Percentiles rank a stretch among this genome's conserved stretches.
Evolutionary conservation across 2,113 vertebrate genomes (phyloP).

Genomic region (Aramus guarauna): DNA sequence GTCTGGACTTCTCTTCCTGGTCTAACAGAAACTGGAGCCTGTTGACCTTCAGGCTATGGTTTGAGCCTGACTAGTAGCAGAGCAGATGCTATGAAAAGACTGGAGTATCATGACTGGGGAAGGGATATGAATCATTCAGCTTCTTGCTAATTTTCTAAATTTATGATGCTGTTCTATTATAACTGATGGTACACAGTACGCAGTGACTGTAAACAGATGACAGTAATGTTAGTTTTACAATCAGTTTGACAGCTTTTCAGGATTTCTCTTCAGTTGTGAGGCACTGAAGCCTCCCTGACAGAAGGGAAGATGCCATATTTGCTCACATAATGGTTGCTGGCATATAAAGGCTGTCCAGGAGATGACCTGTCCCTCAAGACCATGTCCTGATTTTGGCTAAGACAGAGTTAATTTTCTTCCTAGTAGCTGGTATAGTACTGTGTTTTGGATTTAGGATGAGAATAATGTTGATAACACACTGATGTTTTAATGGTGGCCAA

Average conservation of each 20-base stretch:
- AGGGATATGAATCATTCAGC: background rate
- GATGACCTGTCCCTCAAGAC: background rate
- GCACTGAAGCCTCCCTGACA: background rate
- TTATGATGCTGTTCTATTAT: background rate
- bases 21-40: background rate
- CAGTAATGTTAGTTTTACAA: background rate
- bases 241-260: background rate
- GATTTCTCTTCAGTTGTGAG: background rate
- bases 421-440: too few species aligned
- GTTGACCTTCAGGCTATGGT: background rate
- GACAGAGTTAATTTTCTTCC: too few species aligned
- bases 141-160: background rate
- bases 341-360: background rate
- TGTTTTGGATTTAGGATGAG: too few species aligned
- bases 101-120: background rate
- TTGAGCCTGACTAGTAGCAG: background rate
- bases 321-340: background rate
- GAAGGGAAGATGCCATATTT: background rate
- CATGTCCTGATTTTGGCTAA: too few species aligned
- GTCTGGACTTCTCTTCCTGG: background rate
- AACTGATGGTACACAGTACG: background rate
- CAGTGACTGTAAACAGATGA: background rate
- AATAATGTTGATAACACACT: too few species aligned
- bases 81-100: background rate
- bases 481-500: too few species aligned